Percentiles rank a stretch among this genome's conserved stretches.
These are phyloP conservation scores for Oreochromis spilurus DNA, from an alignment of 2,113 vertebrate genomes.

Conservation along the genomic window DNA sequence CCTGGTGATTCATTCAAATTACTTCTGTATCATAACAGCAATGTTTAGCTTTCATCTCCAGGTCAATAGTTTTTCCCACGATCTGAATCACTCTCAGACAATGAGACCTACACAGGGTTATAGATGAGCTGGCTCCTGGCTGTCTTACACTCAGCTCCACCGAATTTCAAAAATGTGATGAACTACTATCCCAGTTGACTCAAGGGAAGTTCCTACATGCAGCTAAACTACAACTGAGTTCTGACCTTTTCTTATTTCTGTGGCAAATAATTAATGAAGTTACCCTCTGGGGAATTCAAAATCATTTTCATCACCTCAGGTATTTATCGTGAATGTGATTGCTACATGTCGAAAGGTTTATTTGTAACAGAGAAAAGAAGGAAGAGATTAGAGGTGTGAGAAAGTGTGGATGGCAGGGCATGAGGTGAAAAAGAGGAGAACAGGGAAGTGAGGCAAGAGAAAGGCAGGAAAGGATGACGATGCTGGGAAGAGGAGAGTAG, in stretches of 20 bases:
- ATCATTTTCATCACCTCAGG: background rate
- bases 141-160: background rate
- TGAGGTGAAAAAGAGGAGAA: background rate
- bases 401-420: background rate
- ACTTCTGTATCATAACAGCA: background rate
- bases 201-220: background rate
- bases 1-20: background rate
- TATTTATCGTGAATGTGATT: background rate
- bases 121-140: background rate
- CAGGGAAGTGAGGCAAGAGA: background rate
- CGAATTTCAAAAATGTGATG: background rate
- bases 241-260: background rate
- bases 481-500: background rate
- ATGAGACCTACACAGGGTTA: background rate
- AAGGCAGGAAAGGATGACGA: background rate
- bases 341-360: background rate
- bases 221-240: background rate
- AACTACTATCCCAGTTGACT: background rate
- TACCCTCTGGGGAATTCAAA: background rate
- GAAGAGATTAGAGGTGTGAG: background rate
- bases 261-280: background rate
- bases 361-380: background rate
- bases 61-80: background rate
- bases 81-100: background rate
- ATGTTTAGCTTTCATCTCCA: background rate